phyloP scores from a whole-genome alignment of 2,113 vertebrate species.

The Heterochromis multidens region DNA sequence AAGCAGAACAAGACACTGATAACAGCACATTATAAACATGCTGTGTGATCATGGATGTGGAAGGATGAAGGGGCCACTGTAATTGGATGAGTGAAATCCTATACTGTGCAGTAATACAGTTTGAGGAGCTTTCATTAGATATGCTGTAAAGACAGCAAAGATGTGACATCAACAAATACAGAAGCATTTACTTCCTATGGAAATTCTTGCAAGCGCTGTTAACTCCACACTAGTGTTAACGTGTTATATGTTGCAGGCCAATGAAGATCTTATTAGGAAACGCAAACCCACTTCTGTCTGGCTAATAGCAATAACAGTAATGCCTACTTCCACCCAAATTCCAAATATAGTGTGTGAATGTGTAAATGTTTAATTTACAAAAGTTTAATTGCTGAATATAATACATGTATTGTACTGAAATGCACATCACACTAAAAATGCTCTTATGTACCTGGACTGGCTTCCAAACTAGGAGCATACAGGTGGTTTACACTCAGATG shows the following conservation, averaged over 20 bases:
- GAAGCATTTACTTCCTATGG: not conserved
- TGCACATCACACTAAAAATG: not conserved
- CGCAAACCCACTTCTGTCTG: slow-evolving; percentile 11
- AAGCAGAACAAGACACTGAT: slow-evolving; percentile 40
- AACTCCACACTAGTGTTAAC: not conserved
- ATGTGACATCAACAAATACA: not conserved
- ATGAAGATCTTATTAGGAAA: slow-evolving; percentile 20
- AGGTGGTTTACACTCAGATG: not conserved
- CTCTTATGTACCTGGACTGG: not conserved
- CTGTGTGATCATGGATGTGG: slow-evolving; percentile 50
- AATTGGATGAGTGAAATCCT: slow-evolving; percentile 54
- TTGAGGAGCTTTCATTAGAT: slow-evolving; percentile 29
- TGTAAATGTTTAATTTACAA: not conserved
- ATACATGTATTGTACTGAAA: not conserved
- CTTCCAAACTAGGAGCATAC: not conserved
- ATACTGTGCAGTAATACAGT: slow-evolving; percentile 37
- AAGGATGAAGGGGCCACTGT: slow-evolving; percentile 38
- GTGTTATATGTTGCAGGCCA: not conserved
- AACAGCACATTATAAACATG: slow-evolving; percentile 25
- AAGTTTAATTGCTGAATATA: not conserved
- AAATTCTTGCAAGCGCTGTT: not conserved
- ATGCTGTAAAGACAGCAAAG: not conserved
- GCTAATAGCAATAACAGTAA: not conserved
- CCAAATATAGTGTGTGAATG: not conserved
- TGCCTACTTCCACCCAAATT: not conserved